Conservation (phyloP, 2,888 invertebrate genomes). For the Mystacides longicornis region DNA sequence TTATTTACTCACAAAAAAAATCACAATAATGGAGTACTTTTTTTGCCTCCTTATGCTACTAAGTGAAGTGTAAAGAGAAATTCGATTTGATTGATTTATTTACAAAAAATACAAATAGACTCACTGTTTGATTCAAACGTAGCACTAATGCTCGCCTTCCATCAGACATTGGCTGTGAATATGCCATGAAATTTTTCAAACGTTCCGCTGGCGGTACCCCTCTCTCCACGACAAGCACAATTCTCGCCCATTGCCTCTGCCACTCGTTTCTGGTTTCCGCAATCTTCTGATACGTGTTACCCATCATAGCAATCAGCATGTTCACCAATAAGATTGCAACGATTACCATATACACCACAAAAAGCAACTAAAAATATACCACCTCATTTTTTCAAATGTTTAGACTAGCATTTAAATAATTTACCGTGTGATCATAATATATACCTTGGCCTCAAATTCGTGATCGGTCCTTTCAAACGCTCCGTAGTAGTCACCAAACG, state of each 20-base stretch:
- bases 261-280: slow-evolving; percentile 96
- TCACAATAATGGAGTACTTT: too few species aligned
- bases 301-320: slow-evolving; percentile 99
- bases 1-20: too few species aligned
- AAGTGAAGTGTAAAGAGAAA: too few species aligned
- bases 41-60: too few species aligned
- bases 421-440: background rate
- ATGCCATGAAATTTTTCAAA: slow-evolving; percentile 75
- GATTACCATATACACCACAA: slow-evolving; percentile 96
- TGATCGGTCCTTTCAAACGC: slow-evolving; percentile 86
- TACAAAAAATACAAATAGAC: background rate
- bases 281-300: slow-evolving; percentile 97
- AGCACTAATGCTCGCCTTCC: slow-evolving; percentile 79
- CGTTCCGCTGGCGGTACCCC: slow-evolving; percentile 90
- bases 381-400: background rate
- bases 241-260: slow-evolving; percentile 97
- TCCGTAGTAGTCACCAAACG: slow-evolving; percentile 90
- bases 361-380: slow-evolving; percentile 57
- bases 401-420: background rate
- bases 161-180: slow-evolving; percentile 92
- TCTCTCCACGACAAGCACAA: slow-evolving; percentile 93
- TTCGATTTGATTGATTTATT: background rate
- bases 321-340: slow-evolving; percentile 92
- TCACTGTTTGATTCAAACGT: slow-evolving; percentile 81
- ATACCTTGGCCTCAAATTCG: slow-evolving; percentile 81